Conservation (phyloP, 2,888 invertebrate genomes). For the Blastobasis adustella region DNA sequence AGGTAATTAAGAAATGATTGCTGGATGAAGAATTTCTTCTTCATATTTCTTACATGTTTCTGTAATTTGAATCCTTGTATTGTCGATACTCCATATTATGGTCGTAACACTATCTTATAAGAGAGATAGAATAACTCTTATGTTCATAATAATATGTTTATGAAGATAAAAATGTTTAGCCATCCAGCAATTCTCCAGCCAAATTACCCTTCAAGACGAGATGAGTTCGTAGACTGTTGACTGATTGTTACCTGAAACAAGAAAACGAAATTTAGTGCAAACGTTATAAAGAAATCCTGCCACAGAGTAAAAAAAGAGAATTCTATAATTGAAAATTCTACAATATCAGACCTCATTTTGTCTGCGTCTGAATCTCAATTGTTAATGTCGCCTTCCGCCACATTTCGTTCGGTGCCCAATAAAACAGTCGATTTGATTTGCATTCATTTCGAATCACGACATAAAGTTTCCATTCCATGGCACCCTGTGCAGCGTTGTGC, state of each 20-base stretch:
- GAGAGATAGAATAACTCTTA: too few relatives aligned
- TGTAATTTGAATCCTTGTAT: too few relatives aligned
- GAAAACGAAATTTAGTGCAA: neutral
- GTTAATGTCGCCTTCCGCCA: neutral
- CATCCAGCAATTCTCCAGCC: too few relatives aligned
- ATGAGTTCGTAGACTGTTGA: slow-evolving; percentile 2
- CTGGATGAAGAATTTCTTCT: too few relatives aligned
- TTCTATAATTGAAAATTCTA: neutral
- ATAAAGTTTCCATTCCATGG: neutral
- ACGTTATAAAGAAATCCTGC: neutral
- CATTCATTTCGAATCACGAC: neutral
- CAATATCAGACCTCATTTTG: neutral
- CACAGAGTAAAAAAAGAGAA: neutral
- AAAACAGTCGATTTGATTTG: neutral
- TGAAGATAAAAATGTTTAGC: too few relatives aligned
- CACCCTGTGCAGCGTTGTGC: neutral
- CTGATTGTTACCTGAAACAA: slow-evolving; percentile 22
- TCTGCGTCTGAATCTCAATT: neutral
- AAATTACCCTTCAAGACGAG: neutral
- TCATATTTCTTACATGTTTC: too few relatives aligned
- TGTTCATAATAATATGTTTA: too few relatives aligned
- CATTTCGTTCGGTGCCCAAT: neutral
- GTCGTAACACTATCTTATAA: too few relatives aligned
- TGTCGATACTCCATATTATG: too few relatives aligned
- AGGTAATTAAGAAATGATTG: too few relatives aligned